These are phyloP conservation scores for Drosophila subsilvestris DNA, from an alignment of 2,888 invertebrate species.

Conservation along the genomic window DNA sequence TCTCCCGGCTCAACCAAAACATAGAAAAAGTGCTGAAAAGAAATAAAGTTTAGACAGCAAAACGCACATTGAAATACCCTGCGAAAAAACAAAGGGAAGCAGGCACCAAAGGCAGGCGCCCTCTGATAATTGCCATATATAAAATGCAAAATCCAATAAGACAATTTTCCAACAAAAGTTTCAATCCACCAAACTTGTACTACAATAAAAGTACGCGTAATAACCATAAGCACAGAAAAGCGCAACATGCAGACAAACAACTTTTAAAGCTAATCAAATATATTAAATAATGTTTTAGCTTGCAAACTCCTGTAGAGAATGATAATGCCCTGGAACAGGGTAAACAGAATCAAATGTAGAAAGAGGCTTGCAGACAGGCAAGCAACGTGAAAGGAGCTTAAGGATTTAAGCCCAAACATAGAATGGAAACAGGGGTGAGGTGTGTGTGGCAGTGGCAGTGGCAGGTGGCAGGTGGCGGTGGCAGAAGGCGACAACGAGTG, in stretches of 20 bases:
- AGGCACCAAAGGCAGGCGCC: no score
- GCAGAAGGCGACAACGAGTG: constrained; percentile 2
- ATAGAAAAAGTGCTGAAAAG: constrained; percentile 10
- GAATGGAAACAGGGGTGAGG: constrained; percentile 24
- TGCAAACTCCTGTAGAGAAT: neutral
- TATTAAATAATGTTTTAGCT: neutral
- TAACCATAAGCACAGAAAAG: neutral
- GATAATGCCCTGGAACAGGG: neutral
- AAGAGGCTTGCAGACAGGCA: constrained; percentile 17
- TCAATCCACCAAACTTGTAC: neutral
- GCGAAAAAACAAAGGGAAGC: neutral
- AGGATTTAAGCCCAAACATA: constrained; percentile 56
- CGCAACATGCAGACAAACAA: constrained; percentile 4
- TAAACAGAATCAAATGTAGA: neutral
- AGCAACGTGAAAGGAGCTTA: constrained; percentile 58
- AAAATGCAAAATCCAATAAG: neutral
- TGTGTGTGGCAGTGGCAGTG: constrained; percentile 1
- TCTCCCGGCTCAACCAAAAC: constrained; percentile 10
- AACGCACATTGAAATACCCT: constrained; percentile 3
- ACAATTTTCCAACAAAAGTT: neutral
- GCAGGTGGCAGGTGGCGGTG: constrained; percentile 3
- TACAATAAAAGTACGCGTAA: neutral
- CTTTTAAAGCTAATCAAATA: neutral
- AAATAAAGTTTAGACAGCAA: neutral
- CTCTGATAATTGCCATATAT: neutral